Base-by-base conservation (phyloP, 2,888 invertebrate species). In the Reticulitermes lucifugus region DNA sequence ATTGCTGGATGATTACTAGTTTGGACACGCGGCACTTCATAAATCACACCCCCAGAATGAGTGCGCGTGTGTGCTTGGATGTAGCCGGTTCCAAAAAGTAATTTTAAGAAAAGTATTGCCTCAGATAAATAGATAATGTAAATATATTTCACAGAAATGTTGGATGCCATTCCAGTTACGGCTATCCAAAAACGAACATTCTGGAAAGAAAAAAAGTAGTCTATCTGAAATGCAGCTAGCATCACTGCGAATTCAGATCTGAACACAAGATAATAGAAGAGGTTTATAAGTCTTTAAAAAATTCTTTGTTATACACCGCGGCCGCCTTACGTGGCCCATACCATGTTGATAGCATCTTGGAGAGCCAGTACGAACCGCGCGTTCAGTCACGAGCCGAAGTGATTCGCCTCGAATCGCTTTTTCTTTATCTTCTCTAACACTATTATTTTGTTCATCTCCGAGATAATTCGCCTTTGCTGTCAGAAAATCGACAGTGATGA, bases 241-340 rank as follows among this genome's bases (percentile, higher is more conserved):
- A 81, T 80, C 81, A 81, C 81, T 70, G 81, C 65, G 46, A 81
- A 81, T 65, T 81, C 65, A 70, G 81, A 81, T 81, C 81, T 43
- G 43, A 65, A 65, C 70, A 22, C 14, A n/a, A 43, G 81, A 81
- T 81, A 81, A 70, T 77, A 77, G 41, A 21, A 46, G 46, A 77
- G 77, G 7, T 77, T 77, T 84, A 65, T 29, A 60, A 84, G 84
- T 77, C 77, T 77, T 84, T 41, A 84, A 79, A 35, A 79, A 77
- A 84, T 79, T 79, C 84, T 84, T 84, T 84, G 75, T 84, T 46
- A 60, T 59, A 65, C 43, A 43, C 79, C 84, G 79, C 77, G 46
- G n/a, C 43, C 41, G 9, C n/a, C 77, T 51, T 46, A 51, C 22
- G 77, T 77, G 46, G 77, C 46, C 77, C 77, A 46, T 46, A 77